Conservation (phyloP, 2,888 invertebrate genomes). For the Scaptomyza tumidula region DNA sequence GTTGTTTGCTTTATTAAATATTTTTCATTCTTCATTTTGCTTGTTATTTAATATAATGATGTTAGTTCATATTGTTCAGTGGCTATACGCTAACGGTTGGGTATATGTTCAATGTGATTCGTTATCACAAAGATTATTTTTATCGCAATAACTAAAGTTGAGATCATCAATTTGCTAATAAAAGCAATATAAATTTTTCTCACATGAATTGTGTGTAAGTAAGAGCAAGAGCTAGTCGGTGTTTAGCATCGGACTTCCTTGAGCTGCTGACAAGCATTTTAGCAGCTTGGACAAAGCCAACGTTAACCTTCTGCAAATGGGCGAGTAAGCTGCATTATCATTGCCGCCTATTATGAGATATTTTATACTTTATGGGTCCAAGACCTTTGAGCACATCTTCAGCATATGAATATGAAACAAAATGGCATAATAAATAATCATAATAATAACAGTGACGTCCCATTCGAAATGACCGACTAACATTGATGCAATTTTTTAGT, state of each 20-base stretch:
- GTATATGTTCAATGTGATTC: background rate
- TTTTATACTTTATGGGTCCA: conserved; percentile 28
- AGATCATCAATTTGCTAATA: too few relatives aligned
- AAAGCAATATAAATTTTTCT: too few relatives aligned
- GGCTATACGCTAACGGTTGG: conserved; percentile 4
- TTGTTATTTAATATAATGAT: conserved; percentile 8
- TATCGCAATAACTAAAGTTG: too few relatives aligned
- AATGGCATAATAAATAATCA: conserved; percentile 25
- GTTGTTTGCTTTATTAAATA: conserved; percentile 31
- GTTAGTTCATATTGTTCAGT: conserved; percentile 12
- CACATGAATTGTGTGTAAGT: too few relatives aligned
- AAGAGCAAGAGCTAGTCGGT: conserved; percentile 20
- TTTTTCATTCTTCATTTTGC: conserved; percentile 2
- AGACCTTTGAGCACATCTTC: conserved; percentile 38
- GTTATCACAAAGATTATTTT: background rate
- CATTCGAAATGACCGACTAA: conserved; percentile 52
- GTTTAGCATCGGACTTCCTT: background rate
- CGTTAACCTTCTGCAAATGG: conserved; percentile 51
- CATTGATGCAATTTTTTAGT: conserved; percentile 43
- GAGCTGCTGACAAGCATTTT: conserved; percentile 23
- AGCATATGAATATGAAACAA: conserved; percentile 1
- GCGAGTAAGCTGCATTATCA: conserved; percentile 52
- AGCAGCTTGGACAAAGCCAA: conserved; percentile 45
- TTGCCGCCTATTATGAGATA: conserved; percentile 45
- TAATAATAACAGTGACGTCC: conserved; percentile 38